These are phyloP conservation scores for Phaedon cochleariae DNA, from an alignment of 2,888 invertebrate genomes.

Conservation along the genomic window DNA sequence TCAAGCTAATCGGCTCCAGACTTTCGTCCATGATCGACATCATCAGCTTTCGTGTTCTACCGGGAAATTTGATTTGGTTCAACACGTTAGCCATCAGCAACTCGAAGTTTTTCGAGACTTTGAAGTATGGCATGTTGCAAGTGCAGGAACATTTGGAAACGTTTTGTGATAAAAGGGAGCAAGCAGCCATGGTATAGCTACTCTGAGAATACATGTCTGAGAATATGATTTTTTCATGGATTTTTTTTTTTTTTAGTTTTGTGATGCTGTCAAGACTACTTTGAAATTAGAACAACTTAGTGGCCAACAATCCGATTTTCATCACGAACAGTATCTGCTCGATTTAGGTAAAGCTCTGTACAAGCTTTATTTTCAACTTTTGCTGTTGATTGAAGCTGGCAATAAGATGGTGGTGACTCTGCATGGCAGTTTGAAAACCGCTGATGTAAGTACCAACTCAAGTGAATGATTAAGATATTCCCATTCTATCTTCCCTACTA, in stretches of 20 bases:
- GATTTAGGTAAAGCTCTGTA: constrained; percentile 89
- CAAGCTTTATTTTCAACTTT: constrained; percentile 91
- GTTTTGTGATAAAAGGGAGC: constrained; percentile 90
- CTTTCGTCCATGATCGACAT: constrained; percentile 71
- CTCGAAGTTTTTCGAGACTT: constrained; percentile 79
- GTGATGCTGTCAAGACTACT: constrained; percentile 83
- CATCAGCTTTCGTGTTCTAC: constrained; percentile 68
- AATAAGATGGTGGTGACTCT: constrained; percentile 82
- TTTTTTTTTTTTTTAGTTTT: constrained; percentile 66
- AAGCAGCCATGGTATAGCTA: constrained; percentile 76
- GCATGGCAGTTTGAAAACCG: constrained; percentile 67
- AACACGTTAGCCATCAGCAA: constrained; percentile 77
- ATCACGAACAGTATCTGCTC: constrained; percentile 75
- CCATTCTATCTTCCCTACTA: too few species aligned
- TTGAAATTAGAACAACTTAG: constrained; percentile 79
- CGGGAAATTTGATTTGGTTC: constrained; percentile 91
- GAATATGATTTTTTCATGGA: background rate
- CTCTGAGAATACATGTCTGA: background rate
- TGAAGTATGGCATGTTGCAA: constrained; percentile 89
- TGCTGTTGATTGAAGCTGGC: constrained; percentile 87
- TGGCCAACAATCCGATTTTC: constrained; percentile 65
- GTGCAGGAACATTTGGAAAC: constrained; percentile 96
- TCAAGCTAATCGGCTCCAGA: constrained; percentile 64
- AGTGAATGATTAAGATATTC: too few species aligned
- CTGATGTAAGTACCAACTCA: constrained; percentile 62